Evolutionary conservation across 2,797 vertebrate species (phyloP), one percentile per base, ranked within the genome.

Genomic region (Capromys pilorides): DNA sequence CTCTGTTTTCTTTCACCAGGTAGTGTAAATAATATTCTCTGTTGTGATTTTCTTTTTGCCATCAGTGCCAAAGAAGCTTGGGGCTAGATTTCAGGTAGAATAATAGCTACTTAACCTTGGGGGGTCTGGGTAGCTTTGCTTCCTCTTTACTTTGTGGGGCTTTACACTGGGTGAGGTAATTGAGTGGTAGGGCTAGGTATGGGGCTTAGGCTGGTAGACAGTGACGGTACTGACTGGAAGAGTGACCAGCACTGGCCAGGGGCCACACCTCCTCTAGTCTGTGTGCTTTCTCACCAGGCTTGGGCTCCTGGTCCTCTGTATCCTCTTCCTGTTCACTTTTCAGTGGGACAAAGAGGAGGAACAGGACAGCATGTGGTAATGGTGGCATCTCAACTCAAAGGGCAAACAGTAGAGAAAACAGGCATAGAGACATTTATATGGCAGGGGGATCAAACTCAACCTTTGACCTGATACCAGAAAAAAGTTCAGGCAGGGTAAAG

Each of bases 311-410:
- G 41, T 28, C 73, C 51, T 80, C 1, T 13, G 54, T 3, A 1
- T 13, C 2, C 39, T 22, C 73, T 8, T 69, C 21, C 54, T 78
- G 77, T 80, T 69, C 16, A 1, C 3, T 31, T 28, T 62, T 36
- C 1, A 22, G 31, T 1, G 16, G 59, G 64, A 66, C 41, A 33
- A n/a, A 19, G 28, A 14, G 24, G 5, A 13, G 69, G 59, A 36
- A 6, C 36, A 59, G 41, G 10, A 10, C 10, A 13, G 51, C 0
- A 31, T 19, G 5, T 2, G 28, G 10, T 18, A 54, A n/a, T 1
- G 57, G 22, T 64, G 64, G 51, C 62, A 45, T 45, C 78, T 91
- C 78, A 82, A 41, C 61, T 24, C 66, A 71, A 41, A 90, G 73
- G 71, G 66, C 9, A 51, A 45, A 77, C 21, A 49, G 31, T 26